These are phyloP conservation scores for Spodoptera litura DNA, from an alignment of 1,140 invertebrate genomes.

Conservation along the genomic window DNA sequence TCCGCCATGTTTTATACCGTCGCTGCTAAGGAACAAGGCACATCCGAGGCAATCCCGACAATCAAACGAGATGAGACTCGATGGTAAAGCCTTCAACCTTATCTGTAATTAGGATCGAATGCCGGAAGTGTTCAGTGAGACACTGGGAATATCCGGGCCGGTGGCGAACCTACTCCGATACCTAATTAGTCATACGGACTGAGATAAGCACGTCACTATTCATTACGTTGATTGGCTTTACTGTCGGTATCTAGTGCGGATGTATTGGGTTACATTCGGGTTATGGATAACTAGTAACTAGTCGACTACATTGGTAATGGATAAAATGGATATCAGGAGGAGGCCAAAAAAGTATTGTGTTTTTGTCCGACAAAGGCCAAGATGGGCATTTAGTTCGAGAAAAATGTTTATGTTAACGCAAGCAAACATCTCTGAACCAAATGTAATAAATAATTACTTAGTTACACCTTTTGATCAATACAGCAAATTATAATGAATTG, in stretches of 20 bases:
- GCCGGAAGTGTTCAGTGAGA: conserved; percentile 67
- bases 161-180: conserved; percentile 39
- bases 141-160: conserved; percentile 61
- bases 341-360: no score
- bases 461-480: neutral
- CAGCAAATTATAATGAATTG: neutral
- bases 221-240: conserved; percentile 36
- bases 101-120: conserved; percentile 82
- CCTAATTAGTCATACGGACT: conserved; percentile 43
- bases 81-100: conserved; percentile 62
- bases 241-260: neutral
- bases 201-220: conserved; percentile 25
- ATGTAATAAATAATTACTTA: no score
- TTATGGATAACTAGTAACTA: neutral
- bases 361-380: no score
- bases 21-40: conserved; percentile 10
- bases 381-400: no score
- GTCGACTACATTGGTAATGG: no score
- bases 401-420: no score
- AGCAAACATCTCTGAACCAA: no score
- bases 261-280: neutral
- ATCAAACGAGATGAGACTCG: conserved; percentile 68
- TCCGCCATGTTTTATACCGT: conserved; percentile 25
- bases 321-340: no score
- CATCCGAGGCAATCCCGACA: conserved; percentile 55